Evolutionary conservation across 2,888 invertebrate genomes (phyloP).

Genomic region (Phlogophora meticulosa): DNA sequence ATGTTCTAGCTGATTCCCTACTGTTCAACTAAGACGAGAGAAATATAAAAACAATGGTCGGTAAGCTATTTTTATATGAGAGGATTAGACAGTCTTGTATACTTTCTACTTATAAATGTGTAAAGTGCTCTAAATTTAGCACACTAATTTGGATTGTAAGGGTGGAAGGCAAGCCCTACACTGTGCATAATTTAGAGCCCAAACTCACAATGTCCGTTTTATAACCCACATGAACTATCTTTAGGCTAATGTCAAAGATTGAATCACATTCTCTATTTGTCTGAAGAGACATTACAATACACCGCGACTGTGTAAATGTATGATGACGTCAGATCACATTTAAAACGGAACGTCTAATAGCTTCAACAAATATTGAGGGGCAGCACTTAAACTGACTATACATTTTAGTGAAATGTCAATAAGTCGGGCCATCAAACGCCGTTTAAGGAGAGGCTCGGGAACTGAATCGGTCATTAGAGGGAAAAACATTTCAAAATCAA

Average conservation of each 20-base stretch:
- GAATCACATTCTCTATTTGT: slow-evolving; percentile 33
- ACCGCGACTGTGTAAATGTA: slow-evolving; percentile 38
- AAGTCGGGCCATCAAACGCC: slow-evolving; percentile 77
- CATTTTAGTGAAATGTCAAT: slow-evolving; percentile 75
- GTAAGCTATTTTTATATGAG: not conserved
- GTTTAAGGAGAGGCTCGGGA: slow-evolving; percentile 76
- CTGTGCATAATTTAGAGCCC: slow-evolving; percentile 27
- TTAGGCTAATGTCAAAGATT: slow-evolving; percentile 23
- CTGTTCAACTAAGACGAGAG: not conserved
- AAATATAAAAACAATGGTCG: slow-evolving; percentile 1
- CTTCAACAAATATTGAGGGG: slow-evolving; percentile 80
- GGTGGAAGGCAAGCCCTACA: not conserved
- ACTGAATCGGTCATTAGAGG: slow-evolving; percentile 84
- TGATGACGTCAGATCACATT: slow-evolving; percentile 61
- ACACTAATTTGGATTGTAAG: slow-evolving; percentile 17
- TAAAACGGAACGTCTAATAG: slow-evolving; percentile 67
- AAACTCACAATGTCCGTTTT: not conserved
- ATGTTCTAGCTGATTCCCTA: not conserved
- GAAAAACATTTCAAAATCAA: slow-evolving; percentile 87
- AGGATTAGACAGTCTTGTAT: not conserved
- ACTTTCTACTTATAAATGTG: slow-evolving; percentile 15
- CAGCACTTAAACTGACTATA: slow-evolving; percentile 67
- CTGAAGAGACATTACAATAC: slow-evolving; percentile 2
- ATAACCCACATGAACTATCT: not conserved
- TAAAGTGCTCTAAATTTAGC: slow-evolving; percentile 19